A percentile compares a stretch with the other conserved stretches of the same genome.
phyloP scores from a whole-genome alignment of 2,888 invertebrate species.

The Pardosa pseudoannulata region DNA sequence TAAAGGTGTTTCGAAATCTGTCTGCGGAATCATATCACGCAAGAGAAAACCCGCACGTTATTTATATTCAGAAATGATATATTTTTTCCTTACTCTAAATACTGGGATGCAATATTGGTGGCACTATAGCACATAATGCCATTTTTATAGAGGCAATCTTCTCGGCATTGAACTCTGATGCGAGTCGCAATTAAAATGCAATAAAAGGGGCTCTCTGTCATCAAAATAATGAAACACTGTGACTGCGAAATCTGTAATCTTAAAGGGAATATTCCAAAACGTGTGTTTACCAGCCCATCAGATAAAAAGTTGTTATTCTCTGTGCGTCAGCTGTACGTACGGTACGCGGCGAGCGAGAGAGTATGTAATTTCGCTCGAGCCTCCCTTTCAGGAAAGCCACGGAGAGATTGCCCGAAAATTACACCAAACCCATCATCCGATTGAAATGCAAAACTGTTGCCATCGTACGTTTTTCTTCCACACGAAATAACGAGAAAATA shows the following conservation, averaged over 20 bases:
- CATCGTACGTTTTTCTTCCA: conserved; percentile 15
- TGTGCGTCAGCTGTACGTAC: not conserved
- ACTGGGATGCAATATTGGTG: too few relatives aligned
- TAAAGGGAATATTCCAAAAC: not conserved
- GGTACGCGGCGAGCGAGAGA: not conserved
- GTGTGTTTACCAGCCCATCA: not conserved
- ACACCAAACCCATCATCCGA: conserved; percentile 15
- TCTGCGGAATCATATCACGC: too few relatives aligned
- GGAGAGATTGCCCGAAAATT: conserved; percentile 1
- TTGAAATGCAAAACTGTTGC: conserved; percentile 63
- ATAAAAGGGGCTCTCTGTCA: not conserved
- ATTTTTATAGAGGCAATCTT: not conserved
- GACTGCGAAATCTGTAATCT: not conserved
- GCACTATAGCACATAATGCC: too few relatives aligned
- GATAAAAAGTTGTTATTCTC: not conserved
- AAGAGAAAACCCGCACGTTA: too few relatives aligned
- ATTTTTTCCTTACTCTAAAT: not conserved
- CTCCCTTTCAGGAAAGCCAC: not conserved
- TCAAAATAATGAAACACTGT: not conserved
- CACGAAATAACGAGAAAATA: conserved; percentile 34
- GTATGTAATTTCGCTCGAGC: not conserved
- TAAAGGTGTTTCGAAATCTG: too few relatives aligned
- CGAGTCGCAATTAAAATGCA: not conserved
- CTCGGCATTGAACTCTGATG: not conserved
- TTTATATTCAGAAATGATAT: not conserved